These are phyloP conservation scores for Rhinoptilus africanus DNA, from an alignment of 2,113 vertebrate species.

Conservation along the genomic window DNA sequence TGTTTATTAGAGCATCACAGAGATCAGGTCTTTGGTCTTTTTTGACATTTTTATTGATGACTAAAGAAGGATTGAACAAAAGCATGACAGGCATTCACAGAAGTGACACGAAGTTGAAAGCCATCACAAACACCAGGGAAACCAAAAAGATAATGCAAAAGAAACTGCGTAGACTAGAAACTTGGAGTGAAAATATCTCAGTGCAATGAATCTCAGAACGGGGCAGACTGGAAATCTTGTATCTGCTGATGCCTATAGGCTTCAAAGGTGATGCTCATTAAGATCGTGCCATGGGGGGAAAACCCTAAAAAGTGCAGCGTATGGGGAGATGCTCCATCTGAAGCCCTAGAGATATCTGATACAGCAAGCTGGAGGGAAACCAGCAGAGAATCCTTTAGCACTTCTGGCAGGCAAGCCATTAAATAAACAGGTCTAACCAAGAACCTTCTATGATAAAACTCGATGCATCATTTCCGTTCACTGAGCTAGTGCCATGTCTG, in stretches of 20 bases:
- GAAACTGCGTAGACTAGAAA: not conserved
- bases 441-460: conserved; percentile 8
- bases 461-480: not conserved
- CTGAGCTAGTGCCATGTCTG: not conserved
- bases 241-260: not conserved
- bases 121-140: not conserved
- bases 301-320: not conserved
- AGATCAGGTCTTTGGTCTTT: conserved; percentile 12
- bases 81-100: conserved; percentile 16
- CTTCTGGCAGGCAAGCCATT: not conserved
- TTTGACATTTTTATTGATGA: conserved; percentile 35
- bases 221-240: not conserved
- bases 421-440: not conserved
- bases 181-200: not conserved
- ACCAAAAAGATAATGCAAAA: not conserved
- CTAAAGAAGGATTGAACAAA: conserved; percentile 20
- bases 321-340: not conserved
- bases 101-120: conserved; percentile 14
- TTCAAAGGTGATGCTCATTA: not conserved
- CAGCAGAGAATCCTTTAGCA: not conserved
- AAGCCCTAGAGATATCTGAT: not conserved
- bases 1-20: conserved; percentile 29
- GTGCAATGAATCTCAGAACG: not conserved
- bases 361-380: not conserved
- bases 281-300: not conserved